A percentile compares a stretch with the other conserved stretches of the same genome.
These are phyloP conservation scores for Mythimna ferrago DNA, from an alignment of 2,888 invertebrate species.

Conservation along the genomic window DNA sequence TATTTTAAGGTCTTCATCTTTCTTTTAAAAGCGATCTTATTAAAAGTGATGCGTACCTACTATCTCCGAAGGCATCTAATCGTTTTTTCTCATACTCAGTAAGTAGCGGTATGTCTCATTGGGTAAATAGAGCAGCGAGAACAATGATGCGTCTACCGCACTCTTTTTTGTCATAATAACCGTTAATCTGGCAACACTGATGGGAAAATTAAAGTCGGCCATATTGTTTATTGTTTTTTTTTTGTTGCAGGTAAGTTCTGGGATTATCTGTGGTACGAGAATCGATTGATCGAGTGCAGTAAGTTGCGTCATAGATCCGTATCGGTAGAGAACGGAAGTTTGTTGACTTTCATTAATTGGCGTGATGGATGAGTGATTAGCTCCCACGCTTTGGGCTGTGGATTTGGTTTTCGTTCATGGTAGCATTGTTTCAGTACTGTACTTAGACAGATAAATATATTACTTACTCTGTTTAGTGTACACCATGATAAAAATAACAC, in stretches of 20 bases:
- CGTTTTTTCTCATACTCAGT: slow-evolving; percentile 56
- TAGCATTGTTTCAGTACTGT: background rate
- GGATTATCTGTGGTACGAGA: slow-evolving; percentile 39
- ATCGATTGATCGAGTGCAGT: slow-evolving; percentile 22
- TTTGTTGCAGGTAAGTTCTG: slow-evolving; percentile 72
- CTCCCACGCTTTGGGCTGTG: slow-evolving; percentile 3
- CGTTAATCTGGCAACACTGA: slow-evolving; percentile 73
- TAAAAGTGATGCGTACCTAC: slow-evolving; percentile 29
- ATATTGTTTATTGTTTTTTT: slow-evolving; percentile 61
- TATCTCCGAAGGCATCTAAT: slow-evolving; percentile 52
- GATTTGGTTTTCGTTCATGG: background rate
- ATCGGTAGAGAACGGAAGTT: slow-evolving; percentile 14
- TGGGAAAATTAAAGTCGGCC: slow-evolving; percentile 71
- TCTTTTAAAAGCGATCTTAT: slow-evolving; percentile 4
- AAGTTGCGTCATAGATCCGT: slow-evolving; percentile 42
- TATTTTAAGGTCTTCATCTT: too few species aligned
- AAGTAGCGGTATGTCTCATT: slow-evolving; percentile 77
- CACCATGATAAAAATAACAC: too few species aligned
- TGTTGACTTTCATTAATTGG: slow-evolving; percentile 11
- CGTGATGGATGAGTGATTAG: slow-evolving; percentile 5
- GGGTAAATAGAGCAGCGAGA: slow-evolving; percentile 86
- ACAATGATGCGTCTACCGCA: slow-evolving; percentile 82
- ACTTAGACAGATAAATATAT: too few species aligned
- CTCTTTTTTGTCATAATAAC: slow-evolving; percentile 77
- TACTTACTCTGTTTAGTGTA: too few species aligned